Evolutionary conservation across 1,140 invertebrate species (phyloP), one percentile per base, ranked within the genome.

Genomic region (Rhopalosiphum padi): DNA sequence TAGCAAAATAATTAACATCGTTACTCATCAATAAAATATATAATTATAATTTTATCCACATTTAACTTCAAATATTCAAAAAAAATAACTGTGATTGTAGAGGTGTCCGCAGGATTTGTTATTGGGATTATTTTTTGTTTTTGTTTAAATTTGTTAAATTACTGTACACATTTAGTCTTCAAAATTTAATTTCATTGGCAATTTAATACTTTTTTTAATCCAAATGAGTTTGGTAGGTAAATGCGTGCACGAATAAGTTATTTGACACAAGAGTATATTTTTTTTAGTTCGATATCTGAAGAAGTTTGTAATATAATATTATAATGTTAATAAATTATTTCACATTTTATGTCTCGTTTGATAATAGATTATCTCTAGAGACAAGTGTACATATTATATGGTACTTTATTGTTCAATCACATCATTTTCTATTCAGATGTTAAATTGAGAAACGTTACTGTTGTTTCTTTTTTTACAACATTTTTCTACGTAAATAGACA

Each of bases 361-460:
- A 46, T 88, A 51, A 48, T 51, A 88, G 46, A 88, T 88, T 51
- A 51, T 48, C 86, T 41, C 86, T 46, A 48, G 86, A 48, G 46
- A n/a, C 46, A n/a, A 48, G 46, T 85, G 2, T 43, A 48, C 22
- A 43, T 30, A 46, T 41, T 41, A 41, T 86, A 23, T 30, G 22
- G 21, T 25, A 68, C 30, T 68, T 77, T n/a, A 77, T 77, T 43
- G 18, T 46, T 15, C 22, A n/a, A 43, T 87, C 43, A 51, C n/a
- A 48, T 48, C 21, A 88, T 51, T 88, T 88, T 46, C 30, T 22
- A 48, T 88, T 5, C 46, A 88, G 46, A 22, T 46, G 86, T 88
- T 88, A 51, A 88, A 88, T 88, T 35, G 30, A 48, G 18, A n/a
- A 88, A 35, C 6, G 86, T 51, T 48, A 35, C n/a, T 88, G 23